phyloP scores from a whole-genome alignment of 1,140 invertebrate species.

The Ceratina calcarata region DNA sequence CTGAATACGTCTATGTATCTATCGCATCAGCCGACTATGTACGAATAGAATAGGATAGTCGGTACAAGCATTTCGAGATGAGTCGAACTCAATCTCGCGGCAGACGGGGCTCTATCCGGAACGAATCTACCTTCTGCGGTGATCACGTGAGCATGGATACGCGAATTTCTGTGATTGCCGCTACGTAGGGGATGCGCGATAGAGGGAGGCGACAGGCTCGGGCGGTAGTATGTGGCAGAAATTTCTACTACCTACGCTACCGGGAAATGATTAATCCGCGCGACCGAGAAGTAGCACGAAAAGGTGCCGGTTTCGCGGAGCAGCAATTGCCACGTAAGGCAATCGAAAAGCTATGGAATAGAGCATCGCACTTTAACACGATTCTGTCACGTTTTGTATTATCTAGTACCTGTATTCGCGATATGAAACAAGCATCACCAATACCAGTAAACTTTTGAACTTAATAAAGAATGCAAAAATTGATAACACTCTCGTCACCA shows the following conservation, averaged over 20 bases:
- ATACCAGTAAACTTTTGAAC: no score
- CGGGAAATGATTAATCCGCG: conserved; percentile 38
- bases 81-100: conserved; percentile 74
- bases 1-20: conserved; percentile 62
- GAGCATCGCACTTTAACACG: no score
- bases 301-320: not conserved
- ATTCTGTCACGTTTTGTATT: no score
- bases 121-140: conserved; percentile 60
- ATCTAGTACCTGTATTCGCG: no score
- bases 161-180: conserved; percentile 66
- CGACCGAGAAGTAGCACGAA: conserved; percentile 17
- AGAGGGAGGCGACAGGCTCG: conserved; percentile 7
- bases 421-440: no score
- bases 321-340: not conserved
- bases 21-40: conserved; percentile 69
- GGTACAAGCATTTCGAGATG: conserved; percentile 70
- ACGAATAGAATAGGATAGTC: conserved; percentile 70
- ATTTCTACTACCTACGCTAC: conserved; percentile 26
- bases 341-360: no score
- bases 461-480: no score
- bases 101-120: conserved; percentile 57
- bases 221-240: conserved; percentile 1
- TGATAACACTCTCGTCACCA: no score
- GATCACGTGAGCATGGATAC: conserved; percentile 66
- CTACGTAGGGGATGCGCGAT: conserved; percentile 9